Evolutionary conservation across 2,113 vertebrate genomes (phyloP), one percentile per base, ranked within the genome.

Genomic region (Amphiprion percula): DNA sequence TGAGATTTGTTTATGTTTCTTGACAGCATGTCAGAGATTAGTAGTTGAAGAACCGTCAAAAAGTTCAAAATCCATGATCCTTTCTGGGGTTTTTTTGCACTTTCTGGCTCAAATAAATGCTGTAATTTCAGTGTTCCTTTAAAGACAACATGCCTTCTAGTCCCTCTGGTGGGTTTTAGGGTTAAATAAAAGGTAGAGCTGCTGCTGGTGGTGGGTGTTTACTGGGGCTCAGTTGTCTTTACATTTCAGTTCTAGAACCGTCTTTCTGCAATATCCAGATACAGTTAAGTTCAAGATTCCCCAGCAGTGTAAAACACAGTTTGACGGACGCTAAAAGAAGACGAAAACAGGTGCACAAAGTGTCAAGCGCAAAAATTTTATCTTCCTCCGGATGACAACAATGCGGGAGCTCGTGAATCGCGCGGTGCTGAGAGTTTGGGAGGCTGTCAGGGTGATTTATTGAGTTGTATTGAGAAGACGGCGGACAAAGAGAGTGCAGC

Each of bases 361-460:
- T 69, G 28, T 80, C 74, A 65, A 19, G 24, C 59, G 21, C 65
- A 85, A 52, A 79, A 80, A 39, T 67, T 69, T 58, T 1, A 67
- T 74, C 83, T 52, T 14, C 24, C n/a, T 47, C 55, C 21, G 15
- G n/a, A 15, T 10, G 1, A 6, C 21, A 28, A 88, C 81, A 90
- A 87, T 71, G 39, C 26, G 0, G 46, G 55, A 80, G 78, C 83
- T 82, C 66, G 66, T 69, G 77, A 84, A 75, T 79, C 58, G 49
- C 76, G 46, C 33, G 9, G 60, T 73, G 67, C 62, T 10, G 70
- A 58, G 84, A 75, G 84, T 88, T 74, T 88, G 79, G 67, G 82
- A 80, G 77, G 28, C 87, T 83, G 92, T 91, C 91, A 83, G 83
- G 12, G 84, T 84, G 64, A 91, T 91, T 91, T 91, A 93, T 92